Evolutionary conservation across 2,797 vertebrate species (phyloP).

Genomic region (Amazona finschi): DNA sequence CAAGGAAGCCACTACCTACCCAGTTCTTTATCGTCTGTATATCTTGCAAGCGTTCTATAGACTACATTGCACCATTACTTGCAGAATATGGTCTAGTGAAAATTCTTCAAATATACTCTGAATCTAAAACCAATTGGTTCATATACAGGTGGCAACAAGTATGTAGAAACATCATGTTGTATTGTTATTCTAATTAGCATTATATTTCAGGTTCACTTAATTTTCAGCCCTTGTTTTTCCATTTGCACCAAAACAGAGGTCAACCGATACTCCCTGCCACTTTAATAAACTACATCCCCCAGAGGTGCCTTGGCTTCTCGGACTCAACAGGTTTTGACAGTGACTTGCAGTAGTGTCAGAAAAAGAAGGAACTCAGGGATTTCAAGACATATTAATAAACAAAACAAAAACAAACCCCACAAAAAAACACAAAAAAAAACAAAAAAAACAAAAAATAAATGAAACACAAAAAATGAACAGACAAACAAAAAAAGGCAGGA

Average conservation of each 20-base stretch:
- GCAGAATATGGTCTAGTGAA: not conserved
- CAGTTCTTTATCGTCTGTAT: not conserved
- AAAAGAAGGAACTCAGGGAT: accelerated
- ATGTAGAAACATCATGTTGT: not conserved
- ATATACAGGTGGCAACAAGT: not conserved
- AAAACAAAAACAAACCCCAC: no score
- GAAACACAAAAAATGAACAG: not conserved
- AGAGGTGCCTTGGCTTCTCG: not conserved
- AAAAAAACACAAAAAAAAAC: no score
- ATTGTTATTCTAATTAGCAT: not conserved
- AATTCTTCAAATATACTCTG: not conserved
- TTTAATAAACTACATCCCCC: not conserved
- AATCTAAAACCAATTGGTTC: not conserved
- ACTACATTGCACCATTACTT: not conserved
- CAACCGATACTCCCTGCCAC: not conserved
- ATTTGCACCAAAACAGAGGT: not conserved
- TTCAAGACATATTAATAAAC: not conserved
- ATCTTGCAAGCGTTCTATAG: not conserved
- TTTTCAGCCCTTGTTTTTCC: not conserved
- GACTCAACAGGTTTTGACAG: not conserved
- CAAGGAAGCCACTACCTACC: not conserved
- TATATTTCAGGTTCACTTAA: not conserved
- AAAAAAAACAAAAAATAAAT: not conserved
- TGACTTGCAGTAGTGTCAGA: not conserved
- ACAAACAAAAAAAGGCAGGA: not conserved